Conservation (phyloP, 2,113 vertebrate genomes). For the Bubo scandiacus region DNA sequence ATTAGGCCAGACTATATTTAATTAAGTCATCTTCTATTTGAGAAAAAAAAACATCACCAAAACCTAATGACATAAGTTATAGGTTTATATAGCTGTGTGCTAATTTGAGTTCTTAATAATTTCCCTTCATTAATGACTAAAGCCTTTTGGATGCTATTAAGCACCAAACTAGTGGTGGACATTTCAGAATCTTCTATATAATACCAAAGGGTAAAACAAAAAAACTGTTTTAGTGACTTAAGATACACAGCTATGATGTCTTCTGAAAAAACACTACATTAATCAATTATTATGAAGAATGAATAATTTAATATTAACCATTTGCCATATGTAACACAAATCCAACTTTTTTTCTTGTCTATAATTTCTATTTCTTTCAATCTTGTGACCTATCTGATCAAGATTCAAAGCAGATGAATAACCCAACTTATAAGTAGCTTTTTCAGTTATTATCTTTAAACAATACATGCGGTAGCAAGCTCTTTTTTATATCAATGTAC, state of each 20-base stretch:
- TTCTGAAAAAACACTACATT: not conserved
- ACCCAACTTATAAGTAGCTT: not conserved
- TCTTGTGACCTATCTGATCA: not conserved
- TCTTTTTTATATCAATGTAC: not conserved
- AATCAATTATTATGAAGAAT: not conserved
- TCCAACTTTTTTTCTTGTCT: not conserved
- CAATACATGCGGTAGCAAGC: not conserved
- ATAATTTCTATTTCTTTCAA: not conserved
- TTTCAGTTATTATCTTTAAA: not conserved
- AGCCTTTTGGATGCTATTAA: not conserved
- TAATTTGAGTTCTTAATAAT: not conserved
- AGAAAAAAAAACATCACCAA: not conserved
- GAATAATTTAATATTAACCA: not conserved
- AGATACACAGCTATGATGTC: not conserved
- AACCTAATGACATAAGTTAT: not conserved
- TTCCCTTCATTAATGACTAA: not conserved
- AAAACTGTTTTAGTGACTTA: not conserved
- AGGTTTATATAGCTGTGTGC: not conserved
- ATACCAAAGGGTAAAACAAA: not conserved
- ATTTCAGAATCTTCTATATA: not conserved
- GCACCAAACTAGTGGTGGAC: not conserved
- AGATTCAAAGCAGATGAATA: not conserved
- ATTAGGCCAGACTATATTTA: not conserved
- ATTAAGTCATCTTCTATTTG: not conserved
- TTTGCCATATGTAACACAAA: not conserved